These are phyloP conservation scores for Microcebus jonahi DNA, from an alignment of 2,113 vertebrate species.

Conservation along the genomic window DNA sequence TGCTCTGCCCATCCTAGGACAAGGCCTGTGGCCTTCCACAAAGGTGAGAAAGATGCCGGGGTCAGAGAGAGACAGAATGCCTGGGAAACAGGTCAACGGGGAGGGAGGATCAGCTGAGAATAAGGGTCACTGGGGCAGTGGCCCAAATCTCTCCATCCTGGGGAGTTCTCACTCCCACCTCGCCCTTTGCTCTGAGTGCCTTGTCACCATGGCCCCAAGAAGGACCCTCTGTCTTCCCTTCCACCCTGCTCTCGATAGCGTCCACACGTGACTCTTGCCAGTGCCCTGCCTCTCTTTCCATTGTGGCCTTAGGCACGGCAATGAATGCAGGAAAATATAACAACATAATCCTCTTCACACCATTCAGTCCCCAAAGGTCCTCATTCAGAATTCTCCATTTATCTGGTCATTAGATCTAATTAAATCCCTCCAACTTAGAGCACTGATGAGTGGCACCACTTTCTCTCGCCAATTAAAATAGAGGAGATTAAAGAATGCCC, in stretches of 20 bases:
- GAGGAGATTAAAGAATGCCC: conserved; percentile 78
- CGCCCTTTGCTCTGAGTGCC: neutral
- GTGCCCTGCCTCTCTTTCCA: neutral
- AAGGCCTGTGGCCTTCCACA: neutral
- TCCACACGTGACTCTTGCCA: neutral
- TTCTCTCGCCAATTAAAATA: conserved; percentile 81
- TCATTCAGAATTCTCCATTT: conserved; percentile 80
- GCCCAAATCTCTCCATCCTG: too few relatives aligned
- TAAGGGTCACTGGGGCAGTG: neutral
- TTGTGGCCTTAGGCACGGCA: neutral
- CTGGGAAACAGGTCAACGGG: neutral
- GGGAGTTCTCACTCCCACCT: neutral
- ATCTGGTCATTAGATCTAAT: conserved; percentile 85
- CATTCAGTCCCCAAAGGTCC: conserved; percentile 76
- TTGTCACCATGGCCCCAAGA: neutral
- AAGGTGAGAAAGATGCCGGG: neutral
- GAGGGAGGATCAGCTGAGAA: neutral
- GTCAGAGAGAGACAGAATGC: neutral
- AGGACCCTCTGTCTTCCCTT: neutral
- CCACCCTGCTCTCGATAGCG: neutral
- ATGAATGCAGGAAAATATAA: conserved; percentile 54
- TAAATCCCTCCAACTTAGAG: conserved; percentile 80
- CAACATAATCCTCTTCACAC: conserved; percentile 74
- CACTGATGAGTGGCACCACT: conserved; percentile 75
- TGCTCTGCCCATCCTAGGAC: conserved; percentile 7